phyloP scores from a whole-genome alignment of 1,140 invertebrate species.

The Littorina saxatilis region DNA sequence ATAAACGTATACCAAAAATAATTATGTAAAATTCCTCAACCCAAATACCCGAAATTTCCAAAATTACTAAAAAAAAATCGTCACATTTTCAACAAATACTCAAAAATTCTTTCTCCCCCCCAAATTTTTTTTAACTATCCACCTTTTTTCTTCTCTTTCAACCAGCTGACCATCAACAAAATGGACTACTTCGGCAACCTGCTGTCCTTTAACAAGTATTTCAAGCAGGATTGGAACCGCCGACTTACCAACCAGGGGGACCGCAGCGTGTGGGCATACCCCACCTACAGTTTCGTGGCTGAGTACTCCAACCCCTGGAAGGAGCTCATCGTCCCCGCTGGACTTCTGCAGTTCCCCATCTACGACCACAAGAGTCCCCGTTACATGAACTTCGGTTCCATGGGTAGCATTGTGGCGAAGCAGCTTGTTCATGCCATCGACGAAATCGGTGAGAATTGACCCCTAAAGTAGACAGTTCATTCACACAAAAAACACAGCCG shows the following conservation, averaged over 20 bases:
- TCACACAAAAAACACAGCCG: too few relatives aligned
- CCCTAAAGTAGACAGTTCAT: too few relatives aligned
- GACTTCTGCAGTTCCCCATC: slow-evolving; percentile 64
- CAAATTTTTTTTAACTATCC: too few relatives aligned
- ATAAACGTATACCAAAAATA: too few relatives aligned
- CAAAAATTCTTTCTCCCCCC: too few relatives aligned
- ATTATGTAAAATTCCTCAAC: too few relatives aligned
- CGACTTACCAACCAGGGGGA: slow-evolving; percentile 35
- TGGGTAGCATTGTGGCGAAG: slow-evolving; percentile 58
- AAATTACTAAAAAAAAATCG: too few relatives aligned
- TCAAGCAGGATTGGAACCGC: slow-evolving; percentile 49
- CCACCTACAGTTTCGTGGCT: slow-evolving; percentile 48
- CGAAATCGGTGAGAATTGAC: slow-evolving; percentile 59
- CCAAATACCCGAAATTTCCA: too few relatives aligned
- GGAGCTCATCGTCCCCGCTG: slow-evolving; percentile 65
- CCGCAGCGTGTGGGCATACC: slow-evolving; percentile 49
- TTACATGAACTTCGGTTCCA: slow-evolving; percentile 63
- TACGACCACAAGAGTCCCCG: slow-evolving; percentile 55
- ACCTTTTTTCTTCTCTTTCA: too few relatives aligned
- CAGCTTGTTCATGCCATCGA: slow-evolving; percentile 59
- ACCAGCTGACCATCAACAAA: slow-evolving; percentile 4
- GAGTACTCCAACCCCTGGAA: slow-evolving; percentile 59
- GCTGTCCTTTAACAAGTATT: slow-evolving; percentile 51
- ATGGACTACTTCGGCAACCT: slow-evolving; percentile 59
- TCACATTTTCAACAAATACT: too few relatives aligned